These are phyloP conservation scores for Matsumyia berberina DNA, from an alignment of 2,888 invertebrate genomes.

Conservation along the genomic window DNA sequence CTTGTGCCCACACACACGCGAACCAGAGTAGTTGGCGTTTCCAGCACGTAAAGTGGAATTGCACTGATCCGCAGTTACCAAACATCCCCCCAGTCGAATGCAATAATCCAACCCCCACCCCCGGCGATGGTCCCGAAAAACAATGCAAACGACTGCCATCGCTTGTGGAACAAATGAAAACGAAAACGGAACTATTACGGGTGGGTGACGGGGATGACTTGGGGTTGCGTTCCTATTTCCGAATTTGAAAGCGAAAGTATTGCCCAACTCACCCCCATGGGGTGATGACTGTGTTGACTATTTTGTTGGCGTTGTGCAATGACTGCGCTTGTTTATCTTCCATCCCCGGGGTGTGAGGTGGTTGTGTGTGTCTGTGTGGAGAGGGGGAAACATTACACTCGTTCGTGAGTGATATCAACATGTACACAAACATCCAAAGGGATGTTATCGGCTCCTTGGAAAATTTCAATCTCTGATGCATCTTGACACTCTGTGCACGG, in stretches of 20 bases:
- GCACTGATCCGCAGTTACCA: constrained; percentile 62
- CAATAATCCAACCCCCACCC: constrained; percentile 48
- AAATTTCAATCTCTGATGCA: constrained; percentile 68
- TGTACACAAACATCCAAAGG: constrained; percentile 44
- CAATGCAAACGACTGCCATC: constrained; percentile 53
- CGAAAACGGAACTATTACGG: constrained; percentile 73
- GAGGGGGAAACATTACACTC: constrained; percentile 24
- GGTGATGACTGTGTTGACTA: neutral
- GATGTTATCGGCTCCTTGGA: constrained; percentile 64
- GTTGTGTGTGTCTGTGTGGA: neutral
- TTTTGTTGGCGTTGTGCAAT: constrained; percentile 67
- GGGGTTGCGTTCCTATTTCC: constrained; percentile 57
- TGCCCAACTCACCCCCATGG: constrained; percentile 3
- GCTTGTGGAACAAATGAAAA: constrained; percentile 74
- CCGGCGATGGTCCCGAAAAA: constrained; percentile 12
- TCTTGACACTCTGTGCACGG: constrained; percentile 47
- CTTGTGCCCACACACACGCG: constrained; percentile 21
- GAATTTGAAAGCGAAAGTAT: constrained; percentile 72
- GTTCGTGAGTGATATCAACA: constrained; percentile 29
- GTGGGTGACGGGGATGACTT: too few species aligned
- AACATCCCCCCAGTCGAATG: constrained; percentile 48
- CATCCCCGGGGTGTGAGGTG: neutral
- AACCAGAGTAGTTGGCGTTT: constrained; percentile 16
- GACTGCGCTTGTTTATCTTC: constrained; percentile 54
- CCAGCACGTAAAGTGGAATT: constrained; percentile 61